Percentiles rank a stretch among this genome's conserved stretches.
These are phyloP conservation scores for Sarcophaga rosellei DNA, from an alignment of 2,888 invertebrate genomes.

Conservation along the genomic window DNA sequence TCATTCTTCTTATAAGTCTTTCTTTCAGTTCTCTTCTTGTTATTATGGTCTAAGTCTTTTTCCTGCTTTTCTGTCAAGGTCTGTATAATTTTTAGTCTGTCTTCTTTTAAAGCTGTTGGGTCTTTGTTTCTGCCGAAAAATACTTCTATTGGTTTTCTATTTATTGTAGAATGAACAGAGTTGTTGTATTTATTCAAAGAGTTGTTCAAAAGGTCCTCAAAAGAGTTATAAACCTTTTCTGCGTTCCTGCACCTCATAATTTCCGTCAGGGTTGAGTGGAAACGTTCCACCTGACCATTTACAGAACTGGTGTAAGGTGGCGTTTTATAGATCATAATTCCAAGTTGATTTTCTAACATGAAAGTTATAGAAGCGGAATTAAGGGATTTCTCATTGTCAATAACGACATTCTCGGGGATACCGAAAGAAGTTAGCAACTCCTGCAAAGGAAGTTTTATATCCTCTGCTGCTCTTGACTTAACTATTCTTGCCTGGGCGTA, in stretches of 20 bases:
- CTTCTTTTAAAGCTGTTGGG: not conserved
- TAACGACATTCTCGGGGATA: conserved; percentile 58
- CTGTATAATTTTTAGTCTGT: not conserved
- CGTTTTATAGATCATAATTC: not conserved
- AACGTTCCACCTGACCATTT: too few relatives aligned
- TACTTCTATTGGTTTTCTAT: conserved; percentile 62
- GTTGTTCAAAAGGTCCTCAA: conserved; percentile 22
- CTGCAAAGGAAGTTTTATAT: conserved; percentile 53
- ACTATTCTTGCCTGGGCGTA: conserved; percentile 47
- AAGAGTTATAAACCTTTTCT: too few relatives aligned
- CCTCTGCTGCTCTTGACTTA: conserved; percentile 50
- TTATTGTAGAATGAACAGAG: conserved; percentile 60
- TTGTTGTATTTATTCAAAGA: conserved; percentile 62
- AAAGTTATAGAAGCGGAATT: too few relatives aligned
- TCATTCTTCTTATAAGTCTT: conserved; percentile 12
- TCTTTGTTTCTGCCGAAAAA: conserved; percentile 26
- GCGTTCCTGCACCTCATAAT: conserved; percentile 63
- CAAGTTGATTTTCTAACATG: too few relatives aligned
- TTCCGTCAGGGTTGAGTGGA: conserved; percentile 67
- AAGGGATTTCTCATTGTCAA: conserved; percentile 66
- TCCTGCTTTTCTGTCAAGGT: not conserved
- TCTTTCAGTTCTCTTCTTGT: not conserved
- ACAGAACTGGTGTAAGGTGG: too few relatives aligned
- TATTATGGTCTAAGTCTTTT: not conserved
- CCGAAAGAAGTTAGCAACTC: conserved; percentile 60